Conservation (phyloP, 1,140 invertebrate genomes). For the Pseudomyrmex gracilis region DNA sequence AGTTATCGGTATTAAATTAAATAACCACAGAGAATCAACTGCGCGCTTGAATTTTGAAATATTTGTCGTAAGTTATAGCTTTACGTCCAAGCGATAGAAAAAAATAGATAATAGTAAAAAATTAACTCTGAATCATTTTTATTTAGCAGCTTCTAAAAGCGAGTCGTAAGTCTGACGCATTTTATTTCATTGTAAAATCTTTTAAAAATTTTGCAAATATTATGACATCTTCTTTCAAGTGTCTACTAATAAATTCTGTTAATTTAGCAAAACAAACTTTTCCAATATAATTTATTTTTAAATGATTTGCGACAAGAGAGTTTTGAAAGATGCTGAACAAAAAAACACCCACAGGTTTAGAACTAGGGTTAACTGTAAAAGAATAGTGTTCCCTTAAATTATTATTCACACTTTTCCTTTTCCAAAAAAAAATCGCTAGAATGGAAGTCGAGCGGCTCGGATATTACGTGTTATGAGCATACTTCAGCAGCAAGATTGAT, state of each 20-base stretch:
- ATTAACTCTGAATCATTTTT: not conserved
- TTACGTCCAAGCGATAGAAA: not conserved
- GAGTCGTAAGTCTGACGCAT: too few species aligned
- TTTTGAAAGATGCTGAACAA: not conserved
- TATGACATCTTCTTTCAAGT: too few species aligned
- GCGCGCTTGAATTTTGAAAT: not conserved
- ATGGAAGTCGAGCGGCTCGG: not conserved
- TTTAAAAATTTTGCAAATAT: too few species aligned
- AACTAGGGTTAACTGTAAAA: too few species aligned
- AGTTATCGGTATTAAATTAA: not conserved
- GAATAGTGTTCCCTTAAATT: not conserved
- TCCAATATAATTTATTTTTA: too few species aligned
- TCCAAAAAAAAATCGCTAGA: not conserved
- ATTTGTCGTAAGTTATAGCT: not conserved
- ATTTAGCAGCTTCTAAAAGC: too few species aligned
- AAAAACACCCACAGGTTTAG: too few species aligned
- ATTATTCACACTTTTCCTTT: not conserved
- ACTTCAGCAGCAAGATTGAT: conserved; percentile 13
- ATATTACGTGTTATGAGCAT: conserved; percentile 22
- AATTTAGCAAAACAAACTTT: too few species aligned
- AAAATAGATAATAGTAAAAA: not conserved
- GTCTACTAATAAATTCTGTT: not conserved
- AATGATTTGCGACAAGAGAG: too few species aligned
- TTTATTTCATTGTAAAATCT: too few species aligned
- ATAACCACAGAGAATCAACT: not conserved